A percentile compares a stretch with the other conserved stretches of the same genome.
phyloP scores from a whole-genome alignment of 2,113 vertebrate species.

The Ochotona curzoniae region DNA sequence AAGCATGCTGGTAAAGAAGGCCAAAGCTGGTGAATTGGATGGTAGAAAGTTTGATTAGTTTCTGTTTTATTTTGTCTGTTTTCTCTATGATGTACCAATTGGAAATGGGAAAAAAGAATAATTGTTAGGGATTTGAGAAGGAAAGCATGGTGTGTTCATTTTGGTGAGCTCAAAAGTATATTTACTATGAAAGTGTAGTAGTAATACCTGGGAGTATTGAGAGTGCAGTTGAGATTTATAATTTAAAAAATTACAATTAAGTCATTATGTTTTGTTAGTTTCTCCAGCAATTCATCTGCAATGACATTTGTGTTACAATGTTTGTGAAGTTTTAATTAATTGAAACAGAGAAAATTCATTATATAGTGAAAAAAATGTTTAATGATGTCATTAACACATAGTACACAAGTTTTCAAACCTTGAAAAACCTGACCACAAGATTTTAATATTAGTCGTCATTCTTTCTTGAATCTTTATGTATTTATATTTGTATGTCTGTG shows the following conservation, averaged over 20 bases:
- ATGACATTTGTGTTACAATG: background rate
- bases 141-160: background rate
- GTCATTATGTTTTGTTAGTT: slow-evolving; percentile 27
- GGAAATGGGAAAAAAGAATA: background rate
- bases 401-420: background rate
- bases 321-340: slow-evolving; percentile 4
- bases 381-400: background rate
- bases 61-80: slow-evolving; percentile 25
- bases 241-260: slow-evolving; percentile 15
- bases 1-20: background rate
- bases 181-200: background rate
- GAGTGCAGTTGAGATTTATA: background rate
- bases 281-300: background rate
- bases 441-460: background rate
- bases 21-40: slow-evolving; percentile 1
- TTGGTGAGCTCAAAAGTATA: background rate
- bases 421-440: background rate
- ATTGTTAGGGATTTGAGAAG: background rate
- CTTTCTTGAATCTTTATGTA: background rate
- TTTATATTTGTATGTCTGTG: too few species aligned
- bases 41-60: background rate
- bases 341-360: background rate
- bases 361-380: background rate
- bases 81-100: background rate
- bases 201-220: background rate